Percentiles rank a stretch among this genome's conserved stretches.
These are phyloP conservation scores for Oncorhynchus tshawytscha DNA, from an alignment of 2,113 vertebrate species.

Conservation along the genomic window DNA sequence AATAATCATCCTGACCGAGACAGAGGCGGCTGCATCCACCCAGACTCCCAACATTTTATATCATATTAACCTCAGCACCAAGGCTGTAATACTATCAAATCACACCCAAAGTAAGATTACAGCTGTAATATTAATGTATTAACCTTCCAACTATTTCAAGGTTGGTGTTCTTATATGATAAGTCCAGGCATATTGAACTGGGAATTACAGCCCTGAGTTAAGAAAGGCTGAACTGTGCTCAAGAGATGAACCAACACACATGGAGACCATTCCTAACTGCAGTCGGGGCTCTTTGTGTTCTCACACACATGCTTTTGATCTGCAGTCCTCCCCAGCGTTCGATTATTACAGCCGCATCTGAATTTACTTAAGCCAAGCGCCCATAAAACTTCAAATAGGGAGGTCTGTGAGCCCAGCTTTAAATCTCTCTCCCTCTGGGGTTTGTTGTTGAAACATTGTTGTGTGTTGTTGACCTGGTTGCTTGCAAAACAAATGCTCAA, in stretches of 20 bases:
- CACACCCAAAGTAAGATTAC: not conserved
- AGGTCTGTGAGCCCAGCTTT: slow-evolving; percentile 54
- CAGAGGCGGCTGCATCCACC: not conserved
- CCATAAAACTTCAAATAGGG: slow-evolving; percentile 74
- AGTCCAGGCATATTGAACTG: slow-evolving; percentile 14
- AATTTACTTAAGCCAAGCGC: slow-evolving; percentile 73
- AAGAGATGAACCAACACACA: slow-evolving; percentile 29
- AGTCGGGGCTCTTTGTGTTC: slow-evolving; percentile 43
- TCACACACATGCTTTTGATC: slow-evolving; percentile 67
- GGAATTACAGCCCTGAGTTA: slow-evolving; percentile 8
- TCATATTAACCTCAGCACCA: slow-evolving; percentile 1
- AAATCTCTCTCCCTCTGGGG: slow-evolving; percentile 17
- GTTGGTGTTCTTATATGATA: slow-evolving; percentile 15
- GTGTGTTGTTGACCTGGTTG: slow-evolving; percentile 40
- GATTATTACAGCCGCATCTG: slow-evolving; percentile 69
- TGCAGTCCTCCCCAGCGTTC: slow-evolving; percentile 48
- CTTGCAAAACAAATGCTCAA: slow-evolving; percentile 36
- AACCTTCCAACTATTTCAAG: slow-evolving; percentile 24
- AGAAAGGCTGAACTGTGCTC: slow-evolving; percentile 24
- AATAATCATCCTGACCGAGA: not conserved
- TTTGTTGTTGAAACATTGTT: slow-evolving; percentile 42
- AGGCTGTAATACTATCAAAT: slow-evolving; percentile 3
- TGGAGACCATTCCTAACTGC: slow-evolving; percentile 39
- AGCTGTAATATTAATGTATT: slow-evolving; percentile 12
- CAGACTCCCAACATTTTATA: not conserved